Evolutionary conservation across 2,113 vertebrate genomes (phyloP).

Genomic region (Charina bottae): DNA sequence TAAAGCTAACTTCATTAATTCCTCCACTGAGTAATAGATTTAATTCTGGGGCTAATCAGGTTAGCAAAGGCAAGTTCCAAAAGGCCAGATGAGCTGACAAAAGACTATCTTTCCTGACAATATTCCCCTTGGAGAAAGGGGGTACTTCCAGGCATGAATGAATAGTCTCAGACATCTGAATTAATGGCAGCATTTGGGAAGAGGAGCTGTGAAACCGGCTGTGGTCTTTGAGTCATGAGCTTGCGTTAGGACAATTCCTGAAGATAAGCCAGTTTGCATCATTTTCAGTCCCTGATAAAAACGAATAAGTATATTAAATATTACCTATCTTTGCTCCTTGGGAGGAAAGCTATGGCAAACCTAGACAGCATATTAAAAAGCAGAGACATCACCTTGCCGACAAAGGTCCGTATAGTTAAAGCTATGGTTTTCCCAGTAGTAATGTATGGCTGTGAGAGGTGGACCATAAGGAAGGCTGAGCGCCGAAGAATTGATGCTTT

Average conservation of each 20-base stretch:
- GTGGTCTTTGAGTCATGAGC: neutral
- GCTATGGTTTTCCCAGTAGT: too few species aligned
- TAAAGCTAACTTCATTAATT: slow-evolving; percentile 17
- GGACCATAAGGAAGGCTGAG: too few species aligned
- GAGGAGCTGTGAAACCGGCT: neutral
- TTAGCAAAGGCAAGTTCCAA: slow-evolving; percentile 3
- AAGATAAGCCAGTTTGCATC: neutral
- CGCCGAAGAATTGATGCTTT: too few species aligned
- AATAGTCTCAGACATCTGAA: neutral
- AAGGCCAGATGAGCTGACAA: neutral
- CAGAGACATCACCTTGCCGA: too few species aligned
- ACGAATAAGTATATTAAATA: neutral
- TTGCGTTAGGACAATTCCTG: neutral
- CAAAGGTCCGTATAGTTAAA: too few species aligned
- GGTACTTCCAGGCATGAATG: neutral
- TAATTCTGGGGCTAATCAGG: slow-evolving; percentile 14
- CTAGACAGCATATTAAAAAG: too few species aligned
- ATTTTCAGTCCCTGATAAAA: neutral
- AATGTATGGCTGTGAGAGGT: too few species aligned
- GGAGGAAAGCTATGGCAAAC: too few species aligned
- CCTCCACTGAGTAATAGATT: slow-evolving; percentile 17
- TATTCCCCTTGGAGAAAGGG: neutral
- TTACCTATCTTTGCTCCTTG: too few species aligned
- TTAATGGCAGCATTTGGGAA: neutral
- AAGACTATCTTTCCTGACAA: neutral